These are phyloP conservation scores for Helleia helle DNA, from an alignment of 2,888 invertebrate species.

Conservation along the genomic window DNA sequence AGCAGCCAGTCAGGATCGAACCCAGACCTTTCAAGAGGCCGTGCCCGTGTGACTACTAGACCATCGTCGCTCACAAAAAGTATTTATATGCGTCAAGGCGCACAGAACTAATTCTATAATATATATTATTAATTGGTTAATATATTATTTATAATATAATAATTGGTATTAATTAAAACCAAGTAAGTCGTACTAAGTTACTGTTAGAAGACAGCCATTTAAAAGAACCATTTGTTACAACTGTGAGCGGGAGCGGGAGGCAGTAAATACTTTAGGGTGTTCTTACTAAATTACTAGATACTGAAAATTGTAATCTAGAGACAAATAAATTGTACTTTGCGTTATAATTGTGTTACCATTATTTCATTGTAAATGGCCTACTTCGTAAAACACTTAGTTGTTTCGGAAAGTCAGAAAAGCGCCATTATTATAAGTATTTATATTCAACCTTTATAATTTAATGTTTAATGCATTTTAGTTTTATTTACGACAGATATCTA, in stretches of 20 bases:
- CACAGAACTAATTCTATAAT: conserved; percentile 25
- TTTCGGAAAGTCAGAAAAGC: neutral
- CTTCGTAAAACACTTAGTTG: conserved; percentile 1
- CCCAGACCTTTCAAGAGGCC: no score
- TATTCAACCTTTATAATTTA: no score
- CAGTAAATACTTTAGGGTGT: conserved; percentile 20
- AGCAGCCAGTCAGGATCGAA: no score
- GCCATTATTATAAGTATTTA: no score
- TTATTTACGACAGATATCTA: no score
- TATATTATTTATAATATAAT: no score
- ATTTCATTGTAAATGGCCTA: conserved; percentile 4
- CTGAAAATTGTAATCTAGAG: conserved; percentile 8
- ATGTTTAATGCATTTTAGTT: no score
- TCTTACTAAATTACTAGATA: conserved; percentile 6
- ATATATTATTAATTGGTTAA: no score
- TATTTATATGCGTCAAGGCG: no score
- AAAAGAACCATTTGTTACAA: conserved; percentile 36
- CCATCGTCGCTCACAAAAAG: no score
- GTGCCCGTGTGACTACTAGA: no score
- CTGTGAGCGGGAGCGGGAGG: conserved; percentile 24
- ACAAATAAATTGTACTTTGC: conserved; percentile 6
- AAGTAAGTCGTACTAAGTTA: conserved; percentile 26
- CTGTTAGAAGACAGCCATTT: conserved; percentile 31
- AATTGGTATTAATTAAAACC: conserved; percentile 36
- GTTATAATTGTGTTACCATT: conserved; percentile 6